Base-by-base conservation (phyloP, 1,140 invertebrate species). In the Oreohelix idahoensis region DNA sequence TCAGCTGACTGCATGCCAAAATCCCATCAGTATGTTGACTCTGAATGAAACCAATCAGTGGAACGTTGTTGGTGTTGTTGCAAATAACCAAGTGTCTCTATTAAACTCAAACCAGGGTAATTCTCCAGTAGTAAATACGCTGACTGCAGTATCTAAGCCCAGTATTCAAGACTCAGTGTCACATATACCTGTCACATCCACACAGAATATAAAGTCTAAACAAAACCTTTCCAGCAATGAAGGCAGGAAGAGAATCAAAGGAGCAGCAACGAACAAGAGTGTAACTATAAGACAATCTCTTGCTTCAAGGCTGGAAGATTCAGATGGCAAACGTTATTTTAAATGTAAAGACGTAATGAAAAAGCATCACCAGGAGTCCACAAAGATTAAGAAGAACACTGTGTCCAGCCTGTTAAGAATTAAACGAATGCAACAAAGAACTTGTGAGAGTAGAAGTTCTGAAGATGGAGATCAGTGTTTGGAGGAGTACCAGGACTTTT, bases 331-430 rank as follows among this genome's bases (percentile, higher is more conserved):
- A 36, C 49, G 45, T 66, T 1, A 79, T 36, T 79, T 63, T 2
- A 79, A 66, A 66, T 66, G 77, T 79, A 79, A 39, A 66, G 77
- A 26, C 36, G 1, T 8, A 66, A 35, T 66, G 26, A 45, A 74
- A 0, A 79, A 39, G 38, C n/a, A 13, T 8, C 49, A 63, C 8
- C 49, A 58, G 13, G 35, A 36, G 8, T 49, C 58, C 38, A 26
- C 39, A 39, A 45, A 76, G 17, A 66, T 66, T n/a, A 79, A 79
- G n/a, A 79, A 79, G n/a, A 79, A 79, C 32, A 79, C 77, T 11
- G 77, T 79, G 11, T 79, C 58, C 4, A 63, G 32, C 29, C 77
- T 79, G 1, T 39, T 79, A 20, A 35, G 58, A 63, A 38, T 79
- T 2, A 79, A 79, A 79, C 77, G 77, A 15, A 79, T 79, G 77